Conservation (phyloP, 2,888 invertebrate species). For the Slavum lentiscoides region DNA sequence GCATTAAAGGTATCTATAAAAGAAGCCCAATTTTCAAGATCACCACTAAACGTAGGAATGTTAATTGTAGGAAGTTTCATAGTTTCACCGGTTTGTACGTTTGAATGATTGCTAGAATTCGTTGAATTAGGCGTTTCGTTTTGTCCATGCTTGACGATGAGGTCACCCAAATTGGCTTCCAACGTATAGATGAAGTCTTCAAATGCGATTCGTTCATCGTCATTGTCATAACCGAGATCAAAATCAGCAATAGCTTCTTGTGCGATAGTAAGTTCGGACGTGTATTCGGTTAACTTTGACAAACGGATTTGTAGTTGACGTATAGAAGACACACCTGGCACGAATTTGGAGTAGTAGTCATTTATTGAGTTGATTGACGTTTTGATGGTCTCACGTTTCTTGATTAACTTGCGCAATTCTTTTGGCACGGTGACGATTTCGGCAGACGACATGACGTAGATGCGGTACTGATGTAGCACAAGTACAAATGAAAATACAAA, state of each 20-base stretch:
- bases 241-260: slow-evolving; percentile 7
- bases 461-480: background rate
- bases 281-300: background rate
- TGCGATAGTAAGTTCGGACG: background rate
- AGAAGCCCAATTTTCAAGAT: background rate
- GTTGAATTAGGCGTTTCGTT: no score
- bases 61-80: background rate
- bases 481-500: background rate
- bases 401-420: background rate
- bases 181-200: no score
- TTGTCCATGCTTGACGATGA: no score
- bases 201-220: background rate
- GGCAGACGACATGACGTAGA: background rate
- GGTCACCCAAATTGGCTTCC: no score
- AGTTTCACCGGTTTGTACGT: no score
- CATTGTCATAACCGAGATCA: background rate
- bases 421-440: background rate
- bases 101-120: no score
- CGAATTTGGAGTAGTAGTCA: background rate
- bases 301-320: background rate
- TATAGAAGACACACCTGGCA: background rate
- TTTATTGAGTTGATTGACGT: background rate
- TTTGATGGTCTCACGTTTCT: background rate
- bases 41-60: background rate
- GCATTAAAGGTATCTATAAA: slow-evolving; percentile 6